Evolutionary conservation across 1,140 invertebrate species (phyloP).

Genomic region (Zelostemma sp.): DNA sequence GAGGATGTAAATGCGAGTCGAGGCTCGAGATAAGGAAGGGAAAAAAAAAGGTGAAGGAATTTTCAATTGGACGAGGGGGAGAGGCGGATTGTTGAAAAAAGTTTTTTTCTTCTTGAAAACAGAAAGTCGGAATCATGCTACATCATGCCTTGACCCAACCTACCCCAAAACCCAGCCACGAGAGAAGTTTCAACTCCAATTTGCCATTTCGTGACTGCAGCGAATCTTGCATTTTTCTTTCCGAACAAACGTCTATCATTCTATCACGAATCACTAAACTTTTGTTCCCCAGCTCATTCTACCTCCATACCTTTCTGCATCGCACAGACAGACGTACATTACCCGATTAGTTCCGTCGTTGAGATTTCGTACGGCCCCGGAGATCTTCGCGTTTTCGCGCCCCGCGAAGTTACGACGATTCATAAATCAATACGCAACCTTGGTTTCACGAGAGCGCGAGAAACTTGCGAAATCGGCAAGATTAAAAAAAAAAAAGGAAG

Average conservation of each 20-base stretch:
- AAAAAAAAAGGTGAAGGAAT: too few species aligned
- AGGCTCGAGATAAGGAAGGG: too few species aligned
- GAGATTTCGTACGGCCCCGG: constrained; percentile 47
- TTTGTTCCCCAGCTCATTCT: constrained; percentile 64
- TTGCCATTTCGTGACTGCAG: constrained; percentile 72
- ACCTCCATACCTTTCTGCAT: constrained; percentile 46
- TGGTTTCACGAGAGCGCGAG: neutral
- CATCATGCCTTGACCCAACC: constrained; percentile 59
- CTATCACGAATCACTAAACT: constrained; percentile 69
- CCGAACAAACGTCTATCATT: constrained; percentile 71
- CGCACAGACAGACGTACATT: constrained; percentile 43
- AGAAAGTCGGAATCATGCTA: constrained; percentile 23
- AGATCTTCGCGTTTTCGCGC: constrained; percentile 3
- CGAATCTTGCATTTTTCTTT: constrained; percentile 73
- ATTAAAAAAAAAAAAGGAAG: neutral
- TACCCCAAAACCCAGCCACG: constrained; percentile 60
- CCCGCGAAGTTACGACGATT: constrained; percentile 28
- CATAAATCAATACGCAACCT: constrained; percentile 3
- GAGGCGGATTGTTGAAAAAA: constrained; percentile 3
- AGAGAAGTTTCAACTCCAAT: constrained; percentile 69
- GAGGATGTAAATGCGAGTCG: too few species aligned
- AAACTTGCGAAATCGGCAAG: neutral
- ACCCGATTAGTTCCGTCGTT: constrained; percentile 45
- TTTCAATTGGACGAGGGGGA: too few species aligned
- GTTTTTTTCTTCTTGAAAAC: constrained; percentile 33